phyloP scores from a whole-genome alignment of 2,113 vertebrate genomes.

The Phyllopteryx taeniolatus region DNA sequence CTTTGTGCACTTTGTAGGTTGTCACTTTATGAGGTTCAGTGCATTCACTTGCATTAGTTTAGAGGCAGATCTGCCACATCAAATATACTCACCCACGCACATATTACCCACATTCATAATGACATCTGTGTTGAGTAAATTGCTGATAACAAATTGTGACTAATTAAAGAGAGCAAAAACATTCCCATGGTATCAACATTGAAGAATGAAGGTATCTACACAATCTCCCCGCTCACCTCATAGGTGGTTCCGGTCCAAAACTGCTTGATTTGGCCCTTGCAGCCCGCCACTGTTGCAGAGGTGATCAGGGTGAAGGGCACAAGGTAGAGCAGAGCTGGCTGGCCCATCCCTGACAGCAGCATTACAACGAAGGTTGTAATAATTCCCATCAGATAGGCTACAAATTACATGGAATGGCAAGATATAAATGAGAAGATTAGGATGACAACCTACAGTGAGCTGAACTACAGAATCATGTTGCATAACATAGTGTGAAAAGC shows the following conservation, averaged over 20 bases:
- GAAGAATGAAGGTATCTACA: neutral
- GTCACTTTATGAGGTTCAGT: too few species aligned
- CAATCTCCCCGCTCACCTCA: slow-evolving; percentile 74
- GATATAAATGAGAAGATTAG: neutral
- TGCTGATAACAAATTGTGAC: neutral
- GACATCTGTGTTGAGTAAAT: neutral
- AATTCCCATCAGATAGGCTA: slow-evolving; percentile 90
- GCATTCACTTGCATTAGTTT: too few species aligned
- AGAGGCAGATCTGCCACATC: too few species aligned
- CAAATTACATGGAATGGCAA: neutral
- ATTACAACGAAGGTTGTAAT: slow-evolving; percentile 85
- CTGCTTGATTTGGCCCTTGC: slow-evolving; percentile 83
- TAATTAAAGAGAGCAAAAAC: neutral
- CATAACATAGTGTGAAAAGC: neutral
- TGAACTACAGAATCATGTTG: neutral
- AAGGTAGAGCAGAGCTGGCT: slow-evolving; percentile 93
- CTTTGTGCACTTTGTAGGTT: too few species aligned
- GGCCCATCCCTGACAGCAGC: slow-evolving; percentile 85
- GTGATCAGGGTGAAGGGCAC: slow-evolving; percentile 91
- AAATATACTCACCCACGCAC: too few species aligned
- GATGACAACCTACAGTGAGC: neutral
- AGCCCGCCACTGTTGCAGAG: slow-evolving; percentile 79
- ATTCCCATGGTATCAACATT: neutral
- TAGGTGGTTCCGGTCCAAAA: slow-evolving; percentile 89
- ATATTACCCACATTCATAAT: too few species aligned